Base-by-base conservation (phyloP, 2,113 vertebrate species). In the Dendropsophus ebraccatus region DNA sequence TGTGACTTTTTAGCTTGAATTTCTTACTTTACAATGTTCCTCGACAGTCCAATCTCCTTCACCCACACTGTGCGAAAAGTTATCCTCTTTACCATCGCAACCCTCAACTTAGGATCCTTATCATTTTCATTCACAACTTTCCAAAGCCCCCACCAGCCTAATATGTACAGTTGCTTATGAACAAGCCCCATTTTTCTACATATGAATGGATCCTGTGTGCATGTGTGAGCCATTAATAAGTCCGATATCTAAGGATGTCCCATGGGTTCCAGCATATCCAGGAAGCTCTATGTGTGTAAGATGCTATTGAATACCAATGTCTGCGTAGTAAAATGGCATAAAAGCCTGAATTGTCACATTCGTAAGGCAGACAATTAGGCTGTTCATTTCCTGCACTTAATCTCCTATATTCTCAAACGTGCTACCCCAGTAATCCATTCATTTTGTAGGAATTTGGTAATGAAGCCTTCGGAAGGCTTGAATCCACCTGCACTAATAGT, bases 381-480 rank as follows among this genome's bases (percentile, higher is more conserved):
- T 62, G 83, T 76, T 84, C 83, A 84, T 84, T 84, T 84, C 83
- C 83, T 76, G 83, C 72, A 62, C 52, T 76, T 84, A 84, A 84
- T 84, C 83, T 84, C 41, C 56, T 65, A 75, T 76, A 84, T 77
- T 76, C 83, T 84, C 73, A 76, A 65, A 76, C 72, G 83, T 84
- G 73, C 83, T 50, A 84, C 54, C 35, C 62, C n/a, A 73, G 83
- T 84, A 84, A 84, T 84, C 83, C 83, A 67, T 76, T 76, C 73
- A 76, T 84, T 84, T 74, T 76, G 54, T 28, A 75, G 83, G 83
- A 84, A 84, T 84, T 76, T 77, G 83, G 83, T 76, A 84, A 76
- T 76, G 83, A 84, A 84, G 83, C 41, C 35, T 62, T 28, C 35
- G 32, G 47, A 69, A 50, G 8, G 35, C 81, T 65, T 8, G 56